These are phyloP conservation scores for Austrolebias charrua DNA, from an alignment of 2,797 vertebrate species.

Conservation along the genomic window DNA sequence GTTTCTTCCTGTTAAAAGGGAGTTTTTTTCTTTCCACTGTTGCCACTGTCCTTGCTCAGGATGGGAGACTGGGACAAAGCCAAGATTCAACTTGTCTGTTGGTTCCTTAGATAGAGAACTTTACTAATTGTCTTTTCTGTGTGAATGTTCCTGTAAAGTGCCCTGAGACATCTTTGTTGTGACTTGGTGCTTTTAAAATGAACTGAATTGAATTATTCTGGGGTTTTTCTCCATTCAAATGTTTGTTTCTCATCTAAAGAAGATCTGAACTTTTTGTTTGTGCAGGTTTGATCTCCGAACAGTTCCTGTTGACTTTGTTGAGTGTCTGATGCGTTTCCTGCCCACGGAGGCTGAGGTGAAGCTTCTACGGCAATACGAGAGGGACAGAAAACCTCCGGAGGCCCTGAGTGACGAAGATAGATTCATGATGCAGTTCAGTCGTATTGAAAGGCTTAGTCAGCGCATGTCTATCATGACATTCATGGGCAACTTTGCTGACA, in stretches of 20 bases:
- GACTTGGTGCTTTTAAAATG: no score
- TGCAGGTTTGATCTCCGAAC: conserved; percentile 92
- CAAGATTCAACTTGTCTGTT: no score
- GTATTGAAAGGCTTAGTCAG: conserved; percentile 93
- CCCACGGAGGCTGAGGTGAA: conserved; percentile 94
- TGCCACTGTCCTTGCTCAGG: no score
- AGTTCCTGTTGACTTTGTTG: conserved; percentile 91
- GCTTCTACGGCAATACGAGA: conserved; percentile 89
- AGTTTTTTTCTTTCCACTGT: no score
- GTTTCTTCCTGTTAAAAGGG: no score
- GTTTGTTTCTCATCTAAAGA: background rate
- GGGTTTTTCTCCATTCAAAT: no score
- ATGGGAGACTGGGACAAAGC: no score
- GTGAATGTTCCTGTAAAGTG: no score
- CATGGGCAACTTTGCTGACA: conserved; percentile 93
- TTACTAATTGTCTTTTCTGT: no score
- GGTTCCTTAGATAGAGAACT: no score
- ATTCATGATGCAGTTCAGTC: conserved; percentile 98
- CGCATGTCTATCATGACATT: conserved; percentile 98
- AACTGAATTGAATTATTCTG: no score
- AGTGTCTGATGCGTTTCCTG: conserved; percentile 95
- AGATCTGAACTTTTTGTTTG: background rate
- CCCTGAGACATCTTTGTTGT: no score
- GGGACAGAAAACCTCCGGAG: conserved; percentile 91
- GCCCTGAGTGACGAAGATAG: conserved; percentile 91